Evolutionary conservation across 2,888 invertebrate genomes (phyloP).

Genomic region (Sialis lutaria): DNA sequence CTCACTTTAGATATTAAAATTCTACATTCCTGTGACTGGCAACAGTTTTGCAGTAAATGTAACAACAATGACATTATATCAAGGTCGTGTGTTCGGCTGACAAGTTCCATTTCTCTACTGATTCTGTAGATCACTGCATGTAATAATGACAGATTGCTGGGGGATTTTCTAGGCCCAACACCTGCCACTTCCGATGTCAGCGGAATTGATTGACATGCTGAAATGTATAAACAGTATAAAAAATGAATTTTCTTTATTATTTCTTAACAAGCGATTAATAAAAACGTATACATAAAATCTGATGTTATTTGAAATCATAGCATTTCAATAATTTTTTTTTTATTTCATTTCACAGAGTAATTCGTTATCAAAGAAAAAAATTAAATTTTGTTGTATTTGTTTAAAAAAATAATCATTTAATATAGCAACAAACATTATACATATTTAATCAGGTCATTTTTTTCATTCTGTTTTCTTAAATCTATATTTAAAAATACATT

Average conservation of each 20-base stretch:
- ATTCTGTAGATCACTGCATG: constrained; percentile 30
- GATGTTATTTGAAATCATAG: too few species aligned
- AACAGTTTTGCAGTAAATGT: constrained; percentile 31
- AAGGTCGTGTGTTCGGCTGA: constrained; percentile 27
- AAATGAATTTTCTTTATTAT: neutral
- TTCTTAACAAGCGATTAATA: constrained; percentile 5
- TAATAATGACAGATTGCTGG: constrained; percentile 30
- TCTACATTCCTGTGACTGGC: constrained; percentile 40
- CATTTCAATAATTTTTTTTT: too few species aligned
- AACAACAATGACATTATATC: constrained; percentile 28
- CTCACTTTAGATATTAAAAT: constrained; percentile 40
- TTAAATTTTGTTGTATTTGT: too few species aligned
- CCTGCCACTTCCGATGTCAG: constrained; percentile 32
- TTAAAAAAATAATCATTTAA: too few species aligned
- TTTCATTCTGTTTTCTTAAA: too few species aligned
- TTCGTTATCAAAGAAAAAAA: too few species aligned
- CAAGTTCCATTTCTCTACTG: constrained; percentile 30
- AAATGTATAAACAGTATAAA: constrained; percentile 4
- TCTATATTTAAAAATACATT: too few species aligned
- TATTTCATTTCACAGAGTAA: too few species aligned
- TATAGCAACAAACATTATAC: too few species aligned
- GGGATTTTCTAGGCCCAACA: constrained; percentile 29
- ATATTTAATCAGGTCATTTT: too few species aligned
- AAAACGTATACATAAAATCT: constrained; percentile 4
- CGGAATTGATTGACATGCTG: constrained; percentile 32